Base-by-base conservation (phyloP, 2,797 vertebrate genomes). In the Cryptoblepharus egeriae region DNA sequence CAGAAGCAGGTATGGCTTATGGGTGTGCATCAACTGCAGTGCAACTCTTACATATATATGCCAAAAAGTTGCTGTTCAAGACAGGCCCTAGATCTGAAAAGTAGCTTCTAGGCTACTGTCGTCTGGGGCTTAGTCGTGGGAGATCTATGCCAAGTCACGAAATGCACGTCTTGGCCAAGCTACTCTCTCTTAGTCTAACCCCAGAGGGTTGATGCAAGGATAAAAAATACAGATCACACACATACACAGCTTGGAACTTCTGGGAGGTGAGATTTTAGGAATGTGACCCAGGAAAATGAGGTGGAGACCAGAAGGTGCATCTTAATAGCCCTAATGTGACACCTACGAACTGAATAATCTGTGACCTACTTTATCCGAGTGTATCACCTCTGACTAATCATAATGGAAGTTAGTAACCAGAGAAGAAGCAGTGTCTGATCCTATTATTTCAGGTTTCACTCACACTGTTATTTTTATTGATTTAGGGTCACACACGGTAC, bases 321-420 rank as follows among this genome's bases (percentile, higher is more conserved):
- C 28, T 45, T 45, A 67, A 81, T 73, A 64, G 67, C 11, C 28
- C 32, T 32, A 12, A 42, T 42, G 39, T 58, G 49, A 64, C 32
- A 39, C 45, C 49, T 67, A 65, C 70, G 65, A 15, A 15, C 37
- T 74, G 55, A 74, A 57, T 74, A 74, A 65, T 9, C n/a, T 22
- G 26, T 28, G 39, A 6, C 28, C 63, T 81, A 42, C 71, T 79
- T 69, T 70, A 65, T 39, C 32, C 1, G 16, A 16, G 30, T 39
- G 35, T 65, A 49, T 65, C 39, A 75, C 39, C 22, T 39, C 72
- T 81, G 80, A 81, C 13, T 58, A 75, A 75, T 58, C 28, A 42
- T 49, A 75, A 75, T 67, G 37, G 72, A 75, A 81, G 71, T 4
- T 12, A 75, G 37, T 22, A 32, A 28, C 32, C 28, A 81, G 42